Evolutionary conservation across 2,113 vertebrate genomes (phyloP).

Genomic region (Apteryx owenii): DNA sequence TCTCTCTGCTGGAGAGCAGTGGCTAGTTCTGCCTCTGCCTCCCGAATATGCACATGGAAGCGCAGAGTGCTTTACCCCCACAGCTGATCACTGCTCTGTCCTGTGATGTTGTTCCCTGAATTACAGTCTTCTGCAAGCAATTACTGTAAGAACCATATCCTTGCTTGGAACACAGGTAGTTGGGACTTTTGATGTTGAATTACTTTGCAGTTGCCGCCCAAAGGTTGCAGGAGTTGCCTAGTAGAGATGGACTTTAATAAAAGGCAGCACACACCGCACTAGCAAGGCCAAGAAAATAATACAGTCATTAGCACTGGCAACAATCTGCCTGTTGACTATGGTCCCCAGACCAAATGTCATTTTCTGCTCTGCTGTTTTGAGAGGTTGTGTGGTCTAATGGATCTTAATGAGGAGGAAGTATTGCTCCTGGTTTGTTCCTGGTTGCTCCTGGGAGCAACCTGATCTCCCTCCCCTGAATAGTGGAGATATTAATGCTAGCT

Average conservation of each 20-base stretch:
- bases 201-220: background rate
- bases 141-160: background rate
- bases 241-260: background rate
- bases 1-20: background rate
- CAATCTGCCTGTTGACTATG: background rate
- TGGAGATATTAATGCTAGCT: background rate
- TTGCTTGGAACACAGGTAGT: background rate
- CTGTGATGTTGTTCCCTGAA: background rate
- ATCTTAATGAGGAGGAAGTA: background rate
- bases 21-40: background rate
- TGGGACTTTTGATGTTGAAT: background rate
- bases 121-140: background rate
- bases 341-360: background rate
- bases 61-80: background rate
- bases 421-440: background rate
- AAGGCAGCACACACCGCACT: background rate
- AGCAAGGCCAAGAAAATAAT: background rate
- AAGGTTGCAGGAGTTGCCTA: background rate
- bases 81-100: rapidly evolving
- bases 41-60: background rate
- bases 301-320: background rate
- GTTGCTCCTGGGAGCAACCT: background rate
- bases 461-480: background rate
- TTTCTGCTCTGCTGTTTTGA: background rate
- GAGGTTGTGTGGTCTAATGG: background rate